phyloP scores from a whole-genome alignment of 2,113 vertebrate species.

The Labeo rohita region DNA sequence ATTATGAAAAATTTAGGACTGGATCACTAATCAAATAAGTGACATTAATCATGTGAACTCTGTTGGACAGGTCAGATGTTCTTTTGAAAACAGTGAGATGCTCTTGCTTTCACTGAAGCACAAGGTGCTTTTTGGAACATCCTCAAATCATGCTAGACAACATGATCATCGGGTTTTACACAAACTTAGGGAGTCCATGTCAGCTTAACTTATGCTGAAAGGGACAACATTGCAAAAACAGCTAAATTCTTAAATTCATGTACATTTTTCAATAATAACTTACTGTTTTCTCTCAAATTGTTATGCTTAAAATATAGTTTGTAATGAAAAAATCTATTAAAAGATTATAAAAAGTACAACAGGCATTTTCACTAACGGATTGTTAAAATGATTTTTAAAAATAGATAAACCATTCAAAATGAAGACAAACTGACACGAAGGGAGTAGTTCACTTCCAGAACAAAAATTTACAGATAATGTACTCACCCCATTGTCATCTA shows the following conservation, averaged over 20 bases:
- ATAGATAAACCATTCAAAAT: background rate
- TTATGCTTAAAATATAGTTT: too few species aligned
- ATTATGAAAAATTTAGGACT: background rate
- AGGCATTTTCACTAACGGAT: background rate
- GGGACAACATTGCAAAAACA: background rate
- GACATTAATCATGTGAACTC: background rate
- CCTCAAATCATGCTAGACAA: background rate
- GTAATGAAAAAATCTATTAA: too few species aligned
- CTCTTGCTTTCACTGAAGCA: background rate
- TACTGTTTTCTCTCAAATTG: too few species aligned
- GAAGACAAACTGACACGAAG: too few species aligned
- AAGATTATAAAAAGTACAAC: background rate
- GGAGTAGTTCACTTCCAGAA: too few species aligned
- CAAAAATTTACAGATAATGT: too few species aligned
- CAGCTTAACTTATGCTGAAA: background rate
- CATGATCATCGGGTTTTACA: background rate
- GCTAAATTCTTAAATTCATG: background rate
- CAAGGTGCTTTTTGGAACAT: background rate
- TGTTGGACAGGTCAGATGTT: background rate
- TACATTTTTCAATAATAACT: too few species aligned
- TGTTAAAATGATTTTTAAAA: background rate
- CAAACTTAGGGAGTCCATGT: background rate
- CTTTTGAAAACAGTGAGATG: too few species aligned
- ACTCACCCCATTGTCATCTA: too few species aligned
- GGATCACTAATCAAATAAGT: too few species aligned